Conservation (phyloP, 2,888 invertebrate species). For the Drosophila subsilvestris region DNA sequence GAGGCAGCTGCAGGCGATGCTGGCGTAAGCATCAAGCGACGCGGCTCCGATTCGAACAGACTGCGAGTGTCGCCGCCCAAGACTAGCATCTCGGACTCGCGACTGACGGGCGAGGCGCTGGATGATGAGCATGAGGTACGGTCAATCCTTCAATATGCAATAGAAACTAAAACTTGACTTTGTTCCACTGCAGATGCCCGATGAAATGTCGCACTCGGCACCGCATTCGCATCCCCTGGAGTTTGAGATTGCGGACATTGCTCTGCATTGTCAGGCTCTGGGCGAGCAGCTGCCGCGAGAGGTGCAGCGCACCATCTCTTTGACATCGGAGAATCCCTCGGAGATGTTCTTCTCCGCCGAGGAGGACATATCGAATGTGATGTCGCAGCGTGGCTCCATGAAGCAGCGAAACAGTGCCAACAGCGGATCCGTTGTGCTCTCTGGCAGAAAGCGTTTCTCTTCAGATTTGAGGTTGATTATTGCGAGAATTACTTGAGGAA, state of each 20-base stretch:
- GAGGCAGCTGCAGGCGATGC: slow-evolving; percentile 85
- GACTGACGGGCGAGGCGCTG: slow-evolving; percentile 89
- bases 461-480: slow-evolving; percentile 82
- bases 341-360: slow-evolving; percentile 97
- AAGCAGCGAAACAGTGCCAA: slow-evolving; percentile 78
- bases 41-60: slow-evolving; percentile 84
- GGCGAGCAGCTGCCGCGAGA: slow-evolving; percentile 82
- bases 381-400: slow-evolving; percentile 82
- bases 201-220: slow-evolving; percentile 84
- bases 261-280: slow-evolving; percentile 64
- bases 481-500: neutral
- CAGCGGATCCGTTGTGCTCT: slow-evolving; percentile 81
- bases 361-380: slow-evolving; percentile 88
- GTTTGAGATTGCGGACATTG: slow-evolving; percentile 84
- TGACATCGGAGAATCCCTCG: slow-evolving; percentile 95
- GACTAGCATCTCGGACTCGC: slow-evolving; percentile 94
- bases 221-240: slow-evolving; percentile 84
- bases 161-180: neutral
- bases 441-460: slow-evolving; percentile 84
- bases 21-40: slow-evolving; percentile 85
- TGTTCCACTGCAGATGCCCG: slow-evolving; percentile 76
- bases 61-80: slow-evolving; percentile 88
- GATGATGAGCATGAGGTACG: slow-evolving; percentile 85
- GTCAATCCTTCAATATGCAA: slow-evolving; percentile 4
- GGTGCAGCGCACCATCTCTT: slow-evolving; percentile 91